Percentiles rank a stretch among this genome's conserved stretches.
Conservation (phyloP, 2,888 invertebrate species). For the Cremastobaeus sp. region DNA sequence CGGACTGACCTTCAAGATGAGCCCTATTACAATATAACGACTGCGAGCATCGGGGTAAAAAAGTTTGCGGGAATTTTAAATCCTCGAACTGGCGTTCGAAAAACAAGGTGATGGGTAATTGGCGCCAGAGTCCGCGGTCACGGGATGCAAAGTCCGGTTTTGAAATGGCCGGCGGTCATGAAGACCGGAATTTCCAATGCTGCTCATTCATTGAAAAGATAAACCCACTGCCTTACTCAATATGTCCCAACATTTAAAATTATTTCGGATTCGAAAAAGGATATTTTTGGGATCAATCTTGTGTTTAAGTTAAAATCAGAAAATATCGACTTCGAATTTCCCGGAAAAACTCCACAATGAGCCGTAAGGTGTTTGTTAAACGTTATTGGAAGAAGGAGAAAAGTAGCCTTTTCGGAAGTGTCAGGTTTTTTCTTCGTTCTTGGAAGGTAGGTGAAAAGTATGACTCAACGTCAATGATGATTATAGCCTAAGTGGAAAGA, state of each 20-base stretch:
- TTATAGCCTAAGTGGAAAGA: background rate
- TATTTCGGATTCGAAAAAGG: too few species aligned
- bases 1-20: constrained; percentile 5
- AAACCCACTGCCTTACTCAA: constrained; percentile 11
- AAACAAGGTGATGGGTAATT: constrained; percentile 10
- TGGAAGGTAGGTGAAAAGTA: background rate
- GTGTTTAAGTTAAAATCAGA: too few species aligned
- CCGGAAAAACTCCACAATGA: too few species aligned
- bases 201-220: constrained; percentile 29
- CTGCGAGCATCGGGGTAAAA: background rate
- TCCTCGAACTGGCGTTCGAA: background rate
- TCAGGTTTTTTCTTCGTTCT: too few species aligned
- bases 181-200: constrained; percentile 19
- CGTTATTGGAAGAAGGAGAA: background rate
- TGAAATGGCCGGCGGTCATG: constrained; percentile 26
- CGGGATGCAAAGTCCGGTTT: constrained; percentile 32
- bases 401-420: too few species aligned
- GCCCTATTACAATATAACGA: background rate
- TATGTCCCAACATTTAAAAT: background rate
- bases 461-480: background rate
- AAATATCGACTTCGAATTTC: too few species aligned
- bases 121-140: constrained; percentile 7
- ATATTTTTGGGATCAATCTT: too few species aligned
- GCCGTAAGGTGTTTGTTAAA: too few species aligned
- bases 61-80: constrained; percentile 2